These are phyloP conservation scores for Cyphomyrmex costatus DNA, from an alignment of 1,140 invertebrate species.

Conservation along the genomic window DNA sequence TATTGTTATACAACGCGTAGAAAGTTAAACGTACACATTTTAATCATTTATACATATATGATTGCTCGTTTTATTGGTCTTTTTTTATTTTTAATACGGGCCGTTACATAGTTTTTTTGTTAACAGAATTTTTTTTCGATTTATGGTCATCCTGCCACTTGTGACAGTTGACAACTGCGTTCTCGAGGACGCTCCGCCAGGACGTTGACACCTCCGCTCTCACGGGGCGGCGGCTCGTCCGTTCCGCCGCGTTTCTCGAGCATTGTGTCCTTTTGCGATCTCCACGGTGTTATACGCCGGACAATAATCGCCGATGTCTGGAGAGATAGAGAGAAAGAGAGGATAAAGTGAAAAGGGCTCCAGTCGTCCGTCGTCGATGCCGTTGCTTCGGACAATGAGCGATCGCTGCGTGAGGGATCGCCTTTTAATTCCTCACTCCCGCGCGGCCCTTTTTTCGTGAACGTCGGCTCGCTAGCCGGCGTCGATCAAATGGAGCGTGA, in stretches of 20 bases:
- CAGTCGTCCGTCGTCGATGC: constrained; percentile 42
- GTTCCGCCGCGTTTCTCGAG: constrained; percentile 72
- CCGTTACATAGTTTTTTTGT: too few species aligned
- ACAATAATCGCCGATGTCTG: constrained; percentile 58
- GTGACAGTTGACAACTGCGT: neutral
- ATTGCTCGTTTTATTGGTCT: too few species aligned
- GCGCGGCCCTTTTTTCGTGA: constrained; percentile 65
- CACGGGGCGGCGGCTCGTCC: constrained; percentile 66
- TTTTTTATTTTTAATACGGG: too few species aligned
- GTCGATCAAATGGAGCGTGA: constrained; percentile 79
- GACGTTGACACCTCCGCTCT: constrained; percentile 39
- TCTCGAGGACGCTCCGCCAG: constrained; percentile 62
- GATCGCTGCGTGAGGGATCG: constrained; percentile 65
- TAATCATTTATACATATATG: too few species aligned
- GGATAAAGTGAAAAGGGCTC: constrained; percentile 24
- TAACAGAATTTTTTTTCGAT: neutral
- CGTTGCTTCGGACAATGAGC: constrained; percentile 73
- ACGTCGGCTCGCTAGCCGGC: constrained; percentile 55
- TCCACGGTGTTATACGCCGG: constrained; percentile 21
- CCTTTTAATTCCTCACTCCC: constrained; percentile 76
- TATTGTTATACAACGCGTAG: too few species aligned
- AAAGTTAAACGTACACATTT: too few species aligned
- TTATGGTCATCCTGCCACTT: neutral
- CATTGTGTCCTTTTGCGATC: constrained; percentile 64
- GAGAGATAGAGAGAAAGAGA: neutral